Base-by-base conservation (phyloP, 2,888 invertebrate species). In the Drosophila nr. fundita region DNA sequence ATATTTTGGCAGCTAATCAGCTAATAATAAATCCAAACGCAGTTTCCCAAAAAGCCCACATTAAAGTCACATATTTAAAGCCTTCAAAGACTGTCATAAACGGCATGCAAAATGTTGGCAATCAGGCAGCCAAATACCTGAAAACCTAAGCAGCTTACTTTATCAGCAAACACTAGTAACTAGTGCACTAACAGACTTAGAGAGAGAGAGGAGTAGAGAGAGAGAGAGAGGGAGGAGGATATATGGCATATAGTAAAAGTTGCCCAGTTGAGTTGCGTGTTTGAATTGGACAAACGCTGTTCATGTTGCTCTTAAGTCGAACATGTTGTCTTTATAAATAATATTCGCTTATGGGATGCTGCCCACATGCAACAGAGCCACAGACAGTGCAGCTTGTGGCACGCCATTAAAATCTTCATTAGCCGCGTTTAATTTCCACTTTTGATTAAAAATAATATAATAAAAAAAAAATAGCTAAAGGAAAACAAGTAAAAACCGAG, bases 341-440 rank as follows among this genome's bases (percentile, higher is more conserved):
- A 55, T 45, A 58, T 58, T 53, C 40, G 70, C 15, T 38, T 58
- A 45, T 55, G 24, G 6, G 59, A 2, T 7, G 42, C 69, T 45
- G 59, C 85, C 85, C 83, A 89, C 85, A 89, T 85, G 90, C 78
- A 73, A 73, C 65, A 29, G 34, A 15, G 24, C 34, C 7, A 15
- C n/a, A 32, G 49, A 38, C 54, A 54, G 34, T 70, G 54, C 71
- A 59, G 57, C 58, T 68, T 64, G 82, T 76, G 79, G 89, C 87
- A 87, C 87, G 87, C 87, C 90, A 87, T 88, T 88, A 88, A 88
- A 88, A 88, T 88, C 87, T 88, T 88, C 87, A 88, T 88, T 88
- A 88, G 88, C 90, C 90, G 90, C 87, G 90, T 88, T 88, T 88
- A 88, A 90, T 90, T 90, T 88, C 88, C 88, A 90, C 90, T 90